Percentiles rank a stretch among this genome's conserved stretches.
phyloP scores from a whole-genome alignment of 2,113 vertebrate species.

The Pica pica region DNA sequence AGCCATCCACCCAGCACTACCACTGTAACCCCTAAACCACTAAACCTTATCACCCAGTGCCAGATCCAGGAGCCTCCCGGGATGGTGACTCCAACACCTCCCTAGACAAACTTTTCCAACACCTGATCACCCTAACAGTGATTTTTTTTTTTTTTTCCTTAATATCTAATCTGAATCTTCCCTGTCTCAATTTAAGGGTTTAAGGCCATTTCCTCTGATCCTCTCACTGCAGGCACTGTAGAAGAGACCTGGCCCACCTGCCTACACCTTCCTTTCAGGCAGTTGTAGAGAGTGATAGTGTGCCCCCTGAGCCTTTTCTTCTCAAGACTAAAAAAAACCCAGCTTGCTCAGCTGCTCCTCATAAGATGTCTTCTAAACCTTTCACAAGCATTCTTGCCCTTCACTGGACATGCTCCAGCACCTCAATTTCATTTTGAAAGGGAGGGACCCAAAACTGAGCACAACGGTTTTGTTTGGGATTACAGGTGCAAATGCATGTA shows the following conservation, averaged over 20 bases:
- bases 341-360: not conserved
- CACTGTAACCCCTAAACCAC: not conserved
- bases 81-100: not conserved
- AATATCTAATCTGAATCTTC: not conserved
- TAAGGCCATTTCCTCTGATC: not conserved
- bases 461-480: not conserved
- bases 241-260: not conserved
- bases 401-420: not conserved
- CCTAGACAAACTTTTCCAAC: not conserved
- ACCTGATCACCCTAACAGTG: not conserved
- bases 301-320: not conserved
- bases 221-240: not conserved
- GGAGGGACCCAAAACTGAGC: not conserved
- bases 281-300: not conserved
- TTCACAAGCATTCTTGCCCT: not conserved
- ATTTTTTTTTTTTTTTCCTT: accelerated
- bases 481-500: not conserved
- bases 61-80: not conserved
- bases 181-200: not conserved
- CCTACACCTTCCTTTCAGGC: not conserved
- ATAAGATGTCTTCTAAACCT: not conserved
- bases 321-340: not conserved
- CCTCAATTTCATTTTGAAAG: not conserved
- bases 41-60: not conserved
- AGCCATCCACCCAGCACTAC: not conserved